Base-by-base conservation (phyloP, 92 coral and sea anemone species). In the Paragorgia papillata region DNA sequence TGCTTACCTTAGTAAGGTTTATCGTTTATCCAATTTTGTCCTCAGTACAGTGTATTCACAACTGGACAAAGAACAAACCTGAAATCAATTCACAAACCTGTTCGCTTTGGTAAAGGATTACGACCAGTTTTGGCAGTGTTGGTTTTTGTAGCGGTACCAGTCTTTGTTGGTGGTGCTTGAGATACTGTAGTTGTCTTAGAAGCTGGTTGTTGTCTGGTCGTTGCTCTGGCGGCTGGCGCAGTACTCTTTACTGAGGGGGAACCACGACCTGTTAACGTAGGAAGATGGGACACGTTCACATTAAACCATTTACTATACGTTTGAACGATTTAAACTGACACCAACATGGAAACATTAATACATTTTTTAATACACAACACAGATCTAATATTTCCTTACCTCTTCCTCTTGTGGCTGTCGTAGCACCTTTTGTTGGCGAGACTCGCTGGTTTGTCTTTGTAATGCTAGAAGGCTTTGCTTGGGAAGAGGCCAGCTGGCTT, bases 401-500 rank as follows among this genome's bases (percentile, higher is more conserved):
- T 51, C 46, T 30, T 69, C 60, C 59, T 51, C 29, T 62, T 59
- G 77, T 74, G 9, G 84, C 62, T 29, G 54, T 57, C 60, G 83
- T 32, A 5, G 75, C 25, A n/a, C 30, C 58, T 61, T 85, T 85
- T 25, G 87, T 58, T 21, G 87, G 69, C 6, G 78, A 71, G 10
- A 55, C 50, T 33, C 63, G 57, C 32, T 55, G 63, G 49, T n/a
- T 69, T 8, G 19, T 40, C 41, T 71, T 71, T 25, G 64, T 7
- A 51, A 28, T 31, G 63, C 27, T 71, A 10, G 74, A 26, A 55
- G 90, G 83, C 34, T 51, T 84, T 88, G 28, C 86, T 46, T 25
- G 82, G 80, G n/a, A 87, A 74, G 56, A 87, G 79, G 22, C 83
- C 10, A 28, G 87, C 88, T 28, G 88, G 50, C 57, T 83, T 89